phyloP scores from a whole-genome alignment of 2,888 invertebrate genomes.

The Drosophila recens region DNA sequence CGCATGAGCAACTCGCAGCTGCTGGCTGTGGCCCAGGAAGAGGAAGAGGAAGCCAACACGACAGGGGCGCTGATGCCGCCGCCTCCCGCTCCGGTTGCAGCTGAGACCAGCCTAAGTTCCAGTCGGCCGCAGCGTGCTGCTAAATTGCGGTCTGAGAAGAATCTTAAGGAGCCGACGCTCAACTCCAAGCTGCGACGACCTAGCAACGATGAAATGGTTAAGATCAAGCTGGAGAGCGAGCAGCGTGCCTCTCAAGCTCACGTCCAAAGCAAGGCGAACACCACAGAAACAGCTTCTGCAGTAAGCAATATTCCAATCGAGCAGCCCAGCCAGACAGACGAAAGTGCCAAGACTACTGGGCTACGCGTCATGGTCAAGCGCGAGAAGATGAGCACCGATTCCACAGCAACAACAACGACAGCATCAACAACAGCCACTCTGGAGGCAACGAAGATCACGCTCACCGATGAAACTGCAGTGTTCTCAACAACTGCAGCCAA shows the following conservation, averaged over 20 bases:
- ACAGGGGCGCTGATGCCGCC: conserved; percentile 73
- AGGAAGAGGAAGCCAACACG: conserved; percentile 33
- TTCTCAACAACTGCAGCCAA: conserved; percentile 40
- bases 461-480: conserved; percentile 49
- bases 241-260: conserved; percentile 74
- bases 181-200: conserved; percentile 78
- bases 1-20: conserved; percentile 68
- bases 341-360: neutral
- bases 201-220: conserved; percentile 48
- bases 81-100: conserved; percentile 56
- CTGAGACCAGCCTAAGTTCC: conserved; percentile 58
- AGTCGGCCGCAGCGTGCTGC: conserved; percentile 83
- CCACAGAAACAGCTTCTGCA: neutral
- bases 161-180: conserved; percentile 78
- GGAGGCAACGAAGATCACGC: conserved; percentile 42
- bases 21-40: conserved; percentile 51
- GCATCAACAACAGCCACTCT: conserved; percentile 29
- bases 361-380: conserved; percentile 76
- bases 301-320: neutral
- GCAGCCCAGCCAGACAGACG: neutral
- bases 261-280: neutral
- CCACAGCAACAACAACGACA: conserved; percentile 8
- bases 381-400: conserved; percentile 67
- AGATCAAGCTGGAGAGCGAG: conserved; percentile 80
- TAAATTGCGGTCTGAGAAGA: conserved; percentile 75